A percentile compares a stretch with the other conserved stretches of the same genome.
These are phyloP conservation scores for Tiphia femorata DNA, from an alignment of 2,888 invertebrate species.

Conservation along the genomic window DNA sequence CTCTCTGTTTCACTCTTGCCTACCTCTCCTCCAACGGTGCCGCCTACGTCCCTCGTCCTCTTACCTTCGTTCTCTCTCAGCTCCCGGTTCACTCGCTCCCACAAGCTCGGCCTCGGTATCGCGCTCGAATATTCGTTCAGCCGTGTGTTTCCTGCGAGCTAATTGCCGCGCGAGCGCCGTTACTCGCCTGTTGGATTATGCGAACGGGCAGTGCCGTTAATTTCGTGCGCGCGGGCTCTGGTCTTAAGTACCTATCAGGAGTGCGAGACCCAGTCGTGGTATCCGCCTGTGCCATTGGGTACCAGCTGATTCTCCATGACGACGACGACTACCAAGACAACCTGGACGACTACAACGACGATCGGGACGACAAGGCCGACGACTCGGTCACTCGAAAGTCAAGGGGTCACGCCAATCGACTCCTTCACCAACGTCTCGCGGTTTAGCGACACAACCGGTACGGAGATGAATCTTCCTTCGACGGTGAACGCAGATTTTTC, in stretches of 20 bases:
- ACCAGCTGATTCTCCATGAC: too few species aligned
- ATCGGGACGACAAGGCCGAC: too few species aligned
- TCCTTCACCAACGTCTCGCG: too few species aligned
- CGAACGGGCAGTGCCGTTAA: constrained; percentile 56
- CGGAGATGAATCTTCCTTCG: too few species aligned
- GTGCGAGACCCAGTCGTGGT: too few species aligned
- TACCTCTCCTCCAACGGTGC: constrained; percentile 9
- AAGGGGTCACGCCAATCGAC: too few species aligned
- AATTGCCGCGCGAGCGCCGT: constrained; percentile 61
- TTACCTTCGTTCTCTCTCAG: constrained; percentile 19
- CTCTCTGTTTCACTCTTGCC: constrained; percentile 20
- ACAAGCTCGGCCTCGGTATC: constrained; percentile 16
- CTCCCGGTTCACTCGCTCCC: constrained; percentile 13
- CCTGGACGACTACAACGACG: too few species aligned
- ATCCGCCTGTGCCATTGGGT: too few species aligned
- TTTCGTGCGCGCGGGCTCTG: constrained; percentile 43
- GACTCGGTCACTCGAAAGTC: too few species aligned
- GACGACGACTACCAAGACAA: too few species aligned
- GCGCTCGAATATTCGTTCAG: constrained; percentile 51
- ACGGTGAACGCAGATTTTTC: too few species aligned
- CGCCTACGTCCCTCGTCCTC: neutral
- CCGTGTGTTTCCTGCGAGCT: constrained; percentile 57
- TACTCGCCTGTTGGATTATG: constrained; percentile 56
- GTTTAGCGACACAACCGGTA: too few species aligned
- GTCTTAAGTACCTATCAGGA: constrained; percentile 39